Evolutionary conservation across 2,888 invertebrate genomes (phyloP), one percentile per base, ranked within the genome.

Genomic region (Saturnia pavonia): DNA sequence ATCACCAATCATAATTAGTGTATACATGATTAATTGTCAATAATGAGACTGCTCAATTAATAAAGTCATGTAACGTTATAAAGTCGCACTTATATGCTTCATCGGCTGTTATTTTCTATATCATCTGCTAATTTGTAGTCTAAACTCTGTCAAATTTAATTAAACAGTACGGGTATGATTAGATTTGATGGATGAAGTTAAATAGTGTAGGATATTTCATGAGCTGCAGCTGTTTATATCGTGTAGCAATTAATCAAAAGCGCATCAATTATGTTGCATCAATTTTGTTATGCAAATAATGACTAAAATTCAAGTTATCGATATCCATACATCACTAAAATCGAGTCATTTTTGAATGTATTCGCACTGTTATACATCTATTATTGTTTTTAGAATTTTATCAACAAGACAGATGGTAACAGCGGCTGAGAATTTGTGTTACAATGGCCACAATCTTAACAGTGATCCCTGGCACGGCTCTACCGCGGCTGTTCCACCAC

Each of bases 401-500:
- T 77, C 82, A 79, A 77, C 79, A 87, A 88, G 88, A 92, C 84
- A 85, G 85, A 92, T 90, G 85, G 86, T 80, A 87, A 88, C 89
- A 89, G 84, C 86, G 89, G 85, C 88, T 84, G 83, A 79, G 90
- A 90, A 92, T 92, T 89, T 83, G 84, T 86, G 85, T 81, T 85
- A 91, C 90, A 90, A 90, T 91, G 83, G 88, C 82, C 80, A 84
- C 87, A 85, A 86, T 84, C 82, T 82, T 80, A 82, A 81, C 81
- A 79, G 80, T 86, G 88, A 90, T 89, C 86, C 82, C 90, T 92
- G 92, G 92, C 92, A 92, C 86, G 78, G 78, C 75, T 77, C 78
- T 81, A 80, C 74, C 75, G 75, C 92, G 90, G 91, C 91, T 92
- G 91, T 89, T 91, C 82, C 85, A 79, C 82, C 83, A 82, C 85